These are phyloP conservation scores for Ectemnius lituratus DNA, from an alignment of 2,888 invertebrate species.

Conservation along the genomic window DNA sequence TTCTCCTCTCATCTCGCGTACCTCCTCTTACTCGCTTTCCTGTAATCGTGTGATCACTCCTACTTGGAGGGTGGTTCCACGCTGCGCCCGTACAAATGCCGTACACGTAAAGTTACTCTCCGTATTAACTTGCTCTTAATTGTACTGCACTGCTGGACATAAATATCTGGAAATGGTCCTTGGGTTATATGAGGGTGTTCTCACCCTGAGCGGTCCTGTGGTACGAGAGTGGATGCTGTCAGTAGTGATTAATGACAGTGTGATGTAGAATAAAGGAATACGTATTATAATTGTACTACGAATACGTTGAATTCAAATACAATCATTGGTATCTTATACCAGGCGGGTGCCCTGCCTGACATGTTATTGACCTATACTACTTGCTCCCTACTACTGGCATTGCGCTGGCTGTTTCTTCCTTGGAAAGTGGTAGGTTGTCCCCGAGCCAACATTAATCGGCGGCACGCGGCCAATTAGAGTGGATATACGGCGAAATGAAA, in stretches of 20 bases:
- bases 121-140: constrained; percentile 4
- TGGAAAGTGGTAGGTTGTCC: constrained; percentile 29
- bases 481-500: constrained; percentile 60
- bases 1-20: not conserved
- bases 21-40: not conserved
- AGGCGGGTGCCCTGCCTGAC: too few species aligned
- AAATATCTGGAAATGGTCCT: constrained; percentile 1
- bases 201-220: too few species aligned
- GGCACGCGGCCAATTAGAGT: constrained; percentile 65
- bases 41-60: not conserved
- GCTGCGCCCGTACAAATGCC: not conserved
- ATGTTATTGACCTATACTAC: too few species aligned
- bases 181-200: not conserved
- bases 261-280: too few species aligned
- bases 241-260: too few species aligned
- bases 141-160: not conserved
- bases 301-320: too few species aligned
- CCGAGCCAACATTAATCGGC: constrained; percentile 39
- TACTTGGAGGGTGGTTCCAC: not conserved
- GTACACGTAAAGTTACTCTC: constrained; percentile 1
- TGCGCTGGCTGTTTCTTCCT: not conserved
- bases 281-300: too few species aligned
- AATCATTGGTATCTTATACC: too few species aligned
- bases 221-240: too few species aligned
- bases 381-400: too few species aligned